Conservation (phyloP, 2,888 invertebrate species). For the Punctoribates punctum region DNA sequence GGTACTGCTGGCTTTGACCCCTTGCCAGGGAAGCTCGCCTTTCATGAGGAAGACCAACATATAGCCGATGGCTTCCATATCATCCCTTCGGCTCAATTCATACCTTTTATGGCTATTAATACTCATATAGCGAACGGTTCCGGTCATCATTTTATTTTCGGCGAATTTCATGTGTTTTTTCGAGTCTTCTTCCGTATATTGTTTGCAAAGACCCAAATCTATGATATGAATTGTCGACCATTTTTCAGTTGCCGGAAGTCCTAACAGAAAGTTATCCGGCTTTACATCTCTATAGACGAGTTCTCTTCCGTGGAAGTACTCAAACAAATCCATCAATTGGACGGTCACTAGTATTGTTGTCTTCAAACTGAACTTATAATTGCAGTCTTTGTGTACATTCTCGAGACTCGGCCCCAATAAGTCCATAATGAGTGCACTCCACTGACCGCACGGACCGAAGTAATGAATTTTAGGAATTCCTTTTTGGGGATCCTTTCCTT, state of each 20-base stretch:
- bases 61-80: conserved; percentile 36
- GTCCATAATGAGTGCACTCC: conserved; percentile 34
- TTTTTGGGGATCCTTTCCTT: background rate
- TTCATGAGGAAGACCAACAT: conserved; percentile 36
- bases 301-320: conserved; percentile 28
- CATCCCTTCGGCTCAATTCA: conserved; percentile 38
- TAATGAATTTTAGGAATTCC: conserved; percentile 88
- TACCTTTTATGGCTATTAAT: conserved; percentile 97
- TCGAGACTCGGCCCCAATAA: conserved; percentile 29
- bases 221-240: conserved; percentile 30
- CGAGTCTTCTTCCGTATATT: conserved; percentile 30
- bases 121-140: conserved; percentile 93
- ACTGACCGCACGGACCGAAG: conserved; percentile 53
- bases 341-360: conserved; percentile 28
- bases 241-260: conserved; percentile 19
- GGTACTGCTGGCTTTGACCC: background rate
- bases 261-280: conserved; percentile 40
- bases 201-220: conserved; percentile 42
- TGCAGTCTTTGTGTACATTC: background rate
- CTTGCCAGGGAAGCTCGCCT: conserved; percentile 35
- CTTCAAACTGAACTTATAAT: conserved; percentile 5
- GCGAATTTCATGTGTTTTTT: conserved; percentile 54
- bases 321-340: conserved; percentile 31
- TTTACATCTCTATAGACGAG: conserved; percentile 38
- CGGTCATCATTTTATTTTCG: conserved; percentile 99